These are phyloP conservation scores for Lamellibrachia columna DNA, from an alignment of 2,888 invertebrate species.

Conservation along the genomic window DNA sequence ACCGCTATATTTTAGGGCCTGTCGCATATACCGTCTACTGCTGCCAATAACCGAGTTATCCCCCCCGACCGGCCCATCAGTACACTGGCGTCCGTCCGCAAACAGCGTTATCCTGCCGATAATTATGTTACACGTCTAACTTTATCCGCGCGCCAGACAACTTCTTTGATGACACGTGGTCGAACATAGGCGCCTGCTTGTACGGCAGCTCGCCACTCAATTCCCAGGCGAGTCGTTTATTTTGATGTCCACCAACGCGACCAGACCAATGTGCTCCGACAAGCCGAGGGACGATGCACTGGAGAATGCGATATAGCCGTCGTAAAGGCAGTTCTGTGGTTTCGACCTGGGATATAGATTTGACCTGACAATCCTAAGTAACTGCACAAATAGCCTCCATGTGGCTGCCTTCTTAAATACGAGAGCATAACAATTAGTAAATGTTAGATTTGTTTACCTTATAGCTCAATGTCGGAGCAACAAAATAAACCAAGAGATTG, in stretches of 20 bases:
- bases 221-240: background rate
- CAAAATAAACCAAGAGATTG: background rate
- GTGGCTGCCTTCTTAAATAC: no score
- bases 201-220: no score
- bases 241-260: background rate
- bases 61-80: background rate
- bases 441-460: background rate
- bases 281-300: background rate
- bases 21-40: background rate
- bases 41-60: background rate
- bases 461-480: background rate
- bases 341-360: background rate
- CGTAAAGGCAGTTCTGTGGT: background rate
- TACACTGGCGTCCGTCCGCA: background rate
- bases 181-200: background rate
- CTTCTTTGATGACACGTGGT: background rate
- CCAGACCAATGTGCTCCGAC: background rate
- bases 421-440: no score
- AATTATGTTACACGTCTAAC: constrained; percentile 3
- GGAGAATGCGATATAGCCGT: background rate
- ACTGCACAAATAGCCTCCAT: no score
- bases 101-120: background rate
- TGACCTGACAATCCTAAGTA: no score
- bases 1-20: background rate
- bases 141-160: background rate